Evolutionary conservation across 2,797 vertebrate species (phyloP).

Genomic region (Cichlasoma orientale): DNA sequence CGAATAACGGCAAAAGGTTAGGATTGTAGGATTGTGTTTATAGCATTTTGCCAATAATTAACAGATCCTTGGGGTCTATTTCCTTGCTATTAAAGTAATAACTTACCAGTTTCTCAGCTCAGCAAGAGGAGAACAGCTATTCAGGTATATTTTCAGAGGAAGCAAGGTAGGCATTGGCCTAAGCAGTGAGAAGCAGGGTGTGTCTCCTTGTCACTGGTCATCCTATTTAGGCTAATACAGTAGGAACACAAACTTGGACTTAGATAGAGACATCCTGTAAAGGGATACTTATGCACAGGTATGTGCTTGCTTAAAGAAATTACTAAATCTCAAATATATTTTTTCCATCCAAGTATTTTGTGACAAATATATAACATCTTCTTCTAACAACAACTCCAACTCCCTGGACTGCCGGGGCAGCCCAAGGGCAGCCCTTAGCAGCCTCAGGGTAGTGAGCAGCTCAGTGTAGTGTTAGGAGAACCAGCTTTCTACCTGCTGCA

Average conservation of each 20-base stretch:
- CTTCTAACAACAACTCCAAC: no score
- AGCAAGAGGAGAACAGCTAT: rapidly evolving
- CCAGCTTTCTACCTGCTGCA: no score
- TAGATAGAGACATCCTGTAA: neutral
- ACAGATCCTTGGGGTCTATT: neutral
- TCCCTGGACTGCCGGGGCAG: neutral
- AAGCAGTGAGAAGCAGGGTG: neutral
- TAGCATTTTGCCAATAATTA: neutral
- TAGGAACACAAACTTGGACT: neutral
- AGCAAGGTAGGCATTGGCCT: neutral
- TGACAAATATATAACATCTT: neutral
- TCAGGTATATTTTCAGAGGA: neutral
- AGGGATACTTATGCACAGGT: neutral
- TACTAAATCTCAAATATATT: neutral
- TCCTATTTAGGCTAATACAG: rapidly evolving
- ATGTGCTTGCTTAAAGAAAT: neutral
- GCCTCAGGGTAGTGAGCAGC: neutral
- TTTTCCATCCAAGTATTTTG: neutral
- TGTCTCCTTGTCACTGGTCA: neutral
- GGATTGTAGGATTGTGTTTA: neutral
- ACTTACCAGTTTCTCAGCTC: neutral
- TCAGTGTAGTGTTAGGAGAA: no score
- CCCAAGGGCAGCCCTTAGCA: neutral
- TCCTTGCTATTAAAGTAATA: rapidly evolving
- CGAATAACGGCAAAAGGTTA: neutral